Base-by-base conservation (phyloP, 2,797 vertebrate species). In the Typhlichthys subterraneus region DNA sequence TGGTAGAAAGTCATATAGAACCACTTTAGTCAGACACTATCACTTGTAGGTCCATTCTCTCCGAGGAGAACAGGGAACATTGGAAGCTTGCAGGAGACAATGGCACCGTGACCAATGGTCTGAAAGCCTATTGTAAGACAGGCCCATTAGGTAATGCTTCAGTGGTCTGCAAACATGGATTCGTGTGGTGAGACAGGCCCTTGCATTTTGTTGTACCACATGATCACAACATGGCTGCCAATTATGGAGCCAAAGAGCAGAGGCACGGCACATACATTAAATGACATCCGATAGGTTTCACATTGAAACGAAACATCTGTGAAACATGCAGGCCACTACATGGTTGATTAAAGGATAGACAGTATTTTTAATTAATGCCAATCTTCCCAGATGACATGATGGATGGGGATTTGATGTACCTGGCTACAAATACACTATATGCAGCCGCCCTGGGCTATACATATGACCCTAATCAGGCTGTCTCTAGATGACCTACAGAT, bases 391-490 rank as follows among this genome's bases (percentile, higher is more conserved):
- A 14, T 80, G 82, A 83, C 69, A 60, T 66, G 69, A 12, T 53
- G 52, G 3, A 10, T 14, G 33, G 23, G 8, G 49, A 14, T 75
- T 66, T 73, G 70, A 74, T 56, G 78, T 69, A 79, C 80, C 81
- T 75, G 69, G 51, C 76, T 78, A 77, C 71, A 23, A 80, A 64
- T 49, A 14, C 23, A 73, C 68, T 64, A 69, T 67, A 67, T 23
- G 23, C 23, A 4, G 3, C 23, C n/a, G 55, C 74, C 46, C 65
- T 31, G 4, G 61, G 73, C 80, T 70, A 75, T 69, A 87, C 87
- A 83, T 87, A 86, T 86, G 75, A 4, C 60, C 48, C 61, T 91
- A 86, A 90, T 87, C 84, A 84, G 6, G 23, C 50, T 59, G 69
- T 82, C 85, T 83, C 83, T 87, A 76, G 80, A 77, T 23, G 23